Evolutionary conservation across 2,888 invertebrate species (phyloP).

Genomic region (Bombylius discolor): DNA sequence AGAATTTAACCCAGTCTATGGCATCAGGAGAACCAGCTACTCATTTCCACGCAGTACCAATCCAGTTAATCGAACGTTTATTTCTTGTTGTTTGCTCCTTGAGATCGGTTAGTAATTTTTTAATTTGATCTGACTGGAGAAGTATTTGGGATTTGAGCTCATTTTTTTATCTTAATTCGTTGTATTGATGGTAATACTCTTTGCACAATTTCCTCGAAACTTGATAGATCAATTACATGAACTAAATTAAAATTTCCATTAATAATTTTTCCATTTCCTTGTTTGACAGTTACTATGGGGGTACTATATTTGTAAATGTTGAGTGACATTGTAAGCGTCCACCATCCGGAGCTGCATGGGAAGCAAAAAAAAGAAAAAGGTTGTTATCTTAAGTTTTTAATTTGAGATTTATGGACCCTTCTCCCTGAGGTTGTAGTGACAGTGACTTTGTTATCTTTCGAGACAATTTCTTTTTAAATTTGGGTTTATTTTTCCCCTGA

Average conservation of each 20-base stretch:
- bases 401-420: slow-evolving; percentile 11
- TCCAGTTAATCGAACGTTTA: too few species aligned
- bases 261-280: not conserved
- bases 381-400: too few species aligned
- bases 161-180: too few species aligned
- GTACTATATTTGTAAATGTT: not conserved
- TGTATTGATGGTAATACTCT: too few species aligned
- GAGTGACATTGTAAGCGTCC: not conserved
- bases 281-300: not conserved
- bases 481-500: not conserved
- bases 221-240: not conserved
- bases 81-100: too few species aligned
- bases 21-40: too few species aligned
- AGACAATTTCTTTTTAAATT: slow-evolving; percentile 9
- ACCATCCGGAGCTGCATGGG: too few species aligned
- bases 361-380: too few species aligned
- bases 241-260: not conserved
- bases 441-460: slow-evolving; percentile 10
- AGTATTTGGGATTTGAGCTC: not conserved
- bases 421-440: slow-evolving; percentile 8
- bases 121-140: not conserved
- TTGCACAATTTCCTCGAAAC: not conserved
- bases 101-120: not conserved
- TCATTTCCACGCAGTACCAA: too few species aligned
- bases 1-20: too few species aligned